Base-by-base conservation (phyloP, 2,113 vertebrate species). In the Salvelinus sp. region DNA sequence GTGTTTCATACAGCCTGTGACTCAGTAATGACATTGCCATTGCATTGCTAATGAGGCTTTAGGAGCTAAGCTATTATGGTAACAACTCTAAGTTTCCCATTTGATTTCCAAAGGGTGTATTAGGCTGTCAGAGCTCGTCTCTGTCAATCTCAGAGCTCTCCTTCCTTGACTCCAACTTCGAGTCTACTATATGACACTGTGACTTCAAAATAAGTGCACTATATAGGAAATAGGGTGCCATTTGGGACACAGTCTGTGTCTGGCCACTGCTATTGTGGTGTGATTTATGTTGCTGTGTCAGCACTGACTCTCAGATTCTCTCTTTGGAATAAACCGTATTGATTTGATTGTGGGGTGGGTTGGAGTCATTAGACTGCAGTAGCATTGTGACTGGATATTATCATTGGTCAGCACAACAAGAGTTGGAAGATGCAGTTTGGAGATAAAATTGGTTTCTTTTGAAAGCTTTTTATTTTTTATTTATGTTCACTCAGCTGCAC, bases 291-390 rank as follows among this genome's bases (percentile, higher is more conserved):
- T 54, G 50, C 50, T 54, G 16, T 54, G 4, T 44, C 38, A 44
- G 38, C 69, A 70, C 23, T 50, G 44, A 71, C n/a, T 62, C 71
- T 76, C 60, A 65, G 64, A 20, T 50, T 57, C 67, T 83, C 77
- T 78, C 78, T 14, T 22, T 60, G 18, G 50, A 16, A 18, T 54
- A 54, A 54, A 18, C 70, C 28, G 33, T 86, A 87, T 86, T 72
- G 85, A 87, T 87, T 66, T 27, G 85, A 86, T 87, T 63, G 14
- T 57, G 38, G 82, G 79, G 83, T 74, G 86, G 77, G 76, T 81
- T 74, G 86, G 76, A 75, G 81, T 83, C 47, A 78, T 81, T 22
- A 25, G 47, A 71, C 69, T 57, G 88, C 84, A 79, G 83, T 23
- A 73, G 67, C 65, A 23, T 23, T 77, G 70, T 72, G 70, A 54